Evolutionary conservation across 2,797 vertebrate genomes (phyloP), one percentile per base, ranked within the genome.

Genomic region (Mus minutoides): DNA sequence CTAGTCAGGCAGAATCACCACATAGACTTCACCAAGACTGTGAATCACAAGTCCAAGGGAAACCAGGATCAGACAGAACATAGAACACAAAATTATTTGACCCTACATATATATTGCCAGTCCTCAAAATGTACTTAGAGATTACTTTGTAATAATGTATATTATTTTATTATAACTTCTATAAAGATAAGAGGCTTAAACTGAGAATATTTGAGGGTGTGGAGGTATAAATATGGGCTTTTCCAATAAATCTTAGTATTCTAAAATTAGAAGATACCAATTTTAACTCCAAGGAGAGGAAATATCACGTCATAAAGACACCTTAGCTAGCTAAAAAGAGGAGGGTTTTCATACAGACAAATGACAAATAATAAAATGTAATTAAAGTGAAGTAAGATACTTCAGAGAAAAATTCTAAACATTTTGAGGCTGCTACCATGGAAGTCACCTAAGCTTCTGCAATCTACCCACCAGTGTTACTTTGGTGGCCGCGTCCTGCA

Each of bases 41-140:
- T 84, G 40, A 95, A 79, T 93, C 60, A 78, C 26, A 92, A 92
- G 43, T 14, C n/a, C 40, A 79, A 88, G 4, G 85, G 37, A 40
- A 76, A 6, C 14, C 78, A 88, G 24, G 29, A 71, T 86, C 52
- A 92, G n/a, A 89, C 24, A 75, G 54, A 87, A 60, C 14, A 69
- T 3, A 37, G 62, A 88, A 37, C 29, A 75, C 4, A 73, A 78
- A 92, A 92, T n/a, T 69, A 79, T n/a, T 87, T 69, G 29, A 90
- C 64, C 17, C n/a, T 58, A 67, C n/a, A 92, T 37, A 78, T 21
- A 78, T 87, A 90, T 40, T 67, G 21, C 52, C 84, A 85, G 64
- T 12, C 26, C 58, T 83, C 49, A 56, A 75, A 88, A 60, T 78
- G 46, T 46, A 40, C 34, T 54, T 79, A 21, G 29, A 88, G 49